These are phyloP conservation scores for Sanderia malayensis DNA, from an alignment of 30 jellyfish, hydroid and myxozoan species.

Conservation along the genomic window DNA sequence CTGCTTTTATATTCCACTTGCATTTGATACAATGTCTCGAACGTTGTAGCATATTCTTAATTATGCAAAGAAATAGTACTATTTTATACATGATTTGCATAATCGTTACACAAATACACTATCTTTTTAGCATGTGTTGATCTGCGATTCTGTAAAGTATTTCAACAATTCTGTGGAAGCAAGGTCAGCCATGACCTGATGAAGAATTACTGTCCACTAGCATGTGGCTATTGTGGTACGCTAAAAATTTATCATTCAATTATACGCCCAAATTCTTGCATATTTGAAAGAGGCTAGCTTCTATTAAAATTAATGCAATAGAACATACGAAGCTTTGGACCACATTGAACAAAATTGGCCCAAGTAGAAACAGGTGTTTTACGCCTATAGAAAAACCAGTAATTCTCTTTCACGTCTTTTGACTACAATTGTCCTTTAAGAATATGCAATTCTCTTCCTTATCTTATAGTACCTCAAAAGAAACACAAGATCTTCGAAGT, in stretches of 20 bases:
- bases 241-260: background rate
- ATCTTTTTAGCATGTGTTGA: constrained; percentile 44
- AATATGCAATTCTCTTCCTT: too few species aligned
- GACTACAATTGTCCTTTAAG: too few species aligned
- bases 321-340: too few species aligned
- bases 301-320: too few species aligned
- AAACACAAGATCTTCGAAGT: background rate
- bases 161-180: constrained; percentile 33
- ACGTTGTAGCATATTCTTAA: background rate
- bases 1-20: too few species aligned
- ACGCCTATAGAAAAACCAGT: too few species aligned
- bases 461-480: background rate
- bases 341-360: background rate
- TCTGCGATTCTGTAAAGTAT: constrained; percentile 21
- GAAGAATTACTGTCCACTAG: constrained; percentile 33
- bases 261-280: too few species aligned
- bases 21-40: too few species aligned
- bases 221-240: constrained; percentile 55
- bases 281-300: too few species aligned
- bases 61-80: background rate
- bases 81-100: background rate
- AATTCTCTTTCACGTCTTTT: too few species aligned
- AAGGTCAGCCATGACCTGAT: constrained; percentile 20
- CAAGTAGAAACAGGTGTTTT: background rate
- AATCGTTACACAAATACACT: background rate